phyloP scores from a whole-genome alignment of 2,888 invertebrate species.

The Stenchaetothrips biformis region DNA sequence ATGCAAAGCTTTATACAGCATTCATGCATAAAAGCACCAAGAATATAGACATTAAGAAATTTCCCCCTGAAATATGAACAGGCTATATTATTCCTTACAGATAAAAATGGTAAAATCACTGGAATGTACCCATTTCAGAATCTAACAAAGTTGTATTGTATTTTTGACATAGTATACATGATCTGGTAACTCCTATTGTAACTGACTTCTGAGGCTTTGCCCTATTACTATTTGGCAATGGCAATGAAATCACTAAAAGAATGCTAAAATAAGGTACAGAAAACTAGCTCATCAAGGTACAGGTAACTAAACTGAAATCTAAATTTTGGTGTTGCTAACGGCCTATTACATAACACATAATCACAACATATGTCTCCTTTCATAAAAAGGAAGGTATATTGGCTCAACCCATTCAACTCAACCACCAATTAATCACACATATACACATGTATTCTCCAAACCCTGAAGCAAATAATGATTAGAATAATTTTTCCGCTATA shows the following conservation, averaged over 20 bases:
- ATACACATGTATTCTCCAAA: too few relatives aligned
- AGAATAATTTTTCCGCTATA: too few relatives aligned
- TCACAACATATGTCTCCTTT: neutral
- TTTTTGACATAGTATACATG: neutral
- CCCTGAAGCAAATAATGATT: too few relatives aligned
- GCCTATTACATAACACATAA: neutral
- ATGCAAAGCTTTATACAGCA: slow-evolving; percentile 24
- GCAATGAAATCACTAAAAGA: neutral
- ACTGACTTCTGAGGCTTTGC: neutral
- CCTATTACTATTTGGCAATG: slow-evolving; percentile 16
- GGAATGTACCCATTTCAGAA: neutral
- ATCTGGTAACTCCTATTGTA: neutral
- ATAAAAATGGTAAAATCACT: neutral
- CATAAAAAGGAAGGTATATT: neutral
- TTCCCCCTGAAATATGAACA: neutral
- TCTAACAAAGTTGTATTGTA: neutral
- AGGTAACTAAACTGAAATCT: neutral
- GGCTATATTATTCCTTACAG: neutral
- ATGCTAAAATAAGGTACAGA: neutral
- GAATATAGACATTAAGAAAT: too few relatives aligned
- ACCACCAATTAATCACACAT: too few relatives aligned
- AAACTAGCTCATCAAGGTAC: neutral
- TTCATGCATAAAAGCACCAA: neutral
- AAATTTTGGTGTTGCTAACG: neutral
- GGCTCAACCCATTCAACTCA: too few relatives aligned